A percentile compares a stretch with the other conserved stretches of the same genome.
Conservation (phyloP, 2,888 invertebrate genomes). For the Globia sparganii region DNA sequence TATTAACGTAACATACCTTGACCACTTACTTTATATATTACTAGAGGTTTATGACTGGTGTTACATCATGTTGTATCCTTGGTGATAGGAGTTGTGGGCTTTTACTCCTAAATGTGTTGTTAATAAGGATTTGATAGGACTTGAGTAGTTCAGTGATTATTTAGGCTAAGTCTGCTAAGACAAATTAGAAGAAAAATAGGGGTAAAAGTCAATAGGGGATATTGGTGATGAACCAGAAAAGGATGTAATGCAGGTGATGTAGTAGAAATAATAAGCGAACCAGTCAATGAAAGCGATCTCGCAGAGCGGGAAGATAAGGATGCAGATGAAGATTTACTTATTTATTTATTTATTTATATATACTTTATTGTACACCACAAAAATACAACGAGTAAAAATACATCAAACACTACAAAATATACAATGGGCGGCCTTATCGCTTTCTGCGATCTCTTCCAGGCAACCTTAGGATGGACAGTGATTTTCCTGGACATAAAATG, state of each 20-base stretch:
- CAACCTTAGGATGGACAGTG: too few species aligned
- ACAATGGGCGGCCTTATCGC: too few species aligned
- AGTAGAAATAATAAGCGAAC: not conserved
- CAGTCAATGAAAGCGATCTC: not conserved
- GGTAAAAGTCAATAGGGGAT: not conserved
- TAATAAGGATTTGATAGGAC: not conserved
- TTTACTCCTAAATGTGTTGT: not conserved
- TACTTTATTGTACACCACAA: too few species aligned
- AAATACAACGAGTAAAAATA: too few species aligned
- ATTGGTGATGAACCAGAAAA: not conserved
- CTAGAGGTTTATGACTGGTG: not conserved
- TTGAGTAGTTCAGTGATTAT: not conserved
- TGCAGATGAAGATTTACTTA: not conserved
- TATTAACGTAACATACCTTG: slow-evolving; percentile 27
- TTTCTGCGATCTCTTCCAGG: too few species aligned
- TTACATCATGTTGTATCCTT: slow-evolving; percentile 18
- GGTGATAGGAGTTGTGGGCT: not conserved
- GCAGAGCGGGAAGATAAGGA: not conserved
- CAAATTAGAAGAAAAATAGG: not conserved
- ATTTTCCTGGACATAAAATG: too few species aligned
- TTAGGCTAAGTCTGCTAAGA: not conserved
- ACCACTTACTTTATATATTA: slow-evolving; percentile 21
- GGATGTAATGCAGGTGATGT: too few species aligned
- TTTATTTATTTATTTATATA: too few species aligned
- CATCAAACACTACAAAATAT: too few species aligned